A percentile compares a stretch with the other conserved stretches of the same genome.
phyloP scores from a whole-genome alignment of 1,140 invertebrate genomes.

The Drosophila hydei region DNA sequence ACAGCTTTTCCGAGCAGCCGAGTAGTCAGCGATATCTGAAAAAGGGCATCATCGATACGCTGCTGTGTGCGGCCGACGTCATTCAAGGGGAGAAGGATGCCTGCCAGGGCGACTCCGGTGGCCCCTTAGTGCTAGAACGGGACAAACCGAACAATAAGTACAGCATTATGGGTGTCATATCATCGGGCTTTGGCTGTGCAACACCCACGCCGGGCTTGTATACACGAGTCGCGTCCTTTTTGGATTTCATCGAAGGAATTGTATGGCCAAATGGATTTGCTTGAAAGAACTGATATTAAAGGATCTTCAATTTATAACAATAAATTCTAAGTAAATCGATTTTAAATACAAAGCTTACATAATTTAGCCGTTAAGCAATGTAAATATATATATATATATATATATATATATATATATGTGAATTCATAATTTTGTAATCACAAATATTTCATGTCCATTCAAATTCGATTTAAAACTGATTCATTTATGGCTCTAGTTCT shows the following conservation, averaged over 20 bases:
- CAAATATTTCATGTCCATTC: not conserved
- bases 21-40: conserved; percentile 15
- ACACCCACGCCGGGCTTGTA: conserved; percentile 87
- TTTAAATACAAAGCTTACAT: conserved; percentile 28
- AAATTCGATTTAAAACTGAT: not conserved
- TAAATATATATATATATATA: too few species aligned
- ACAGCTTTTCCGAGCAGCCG: conserved; percentile 24
- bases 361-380: not conserved
- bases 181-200: conserved; percentile 88
- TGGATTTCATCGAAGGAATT: conserved; percentile 87
- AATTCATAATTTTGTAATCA: too few species aligned
- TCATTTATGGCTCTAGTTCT: not conserved
- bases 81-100: conserved; percentile 85
- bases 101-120: conserved; percentile 88
- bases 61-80: conserved; percentile 86
- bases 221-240: conserved; percentile 86
- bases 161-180: conserved; percentile 86
- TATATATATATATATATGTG: too few species aligned
- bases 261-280: conserved; percentile 85
- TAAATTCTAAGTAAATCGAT: conserved; percentile 34
- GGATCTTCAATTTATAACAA: conserved; percentile 19
- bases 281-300: not conserved
- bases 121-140: conserved; percentile 85
- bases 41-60: conserved; percentile 59
- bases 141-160: conserved; percentile 47